A percentile compares a stretch with the other conserved stretches of the same genome.
Conservation (phyloP, 2,888 invertebrate species). For the Atethmia centrago region DNA sequence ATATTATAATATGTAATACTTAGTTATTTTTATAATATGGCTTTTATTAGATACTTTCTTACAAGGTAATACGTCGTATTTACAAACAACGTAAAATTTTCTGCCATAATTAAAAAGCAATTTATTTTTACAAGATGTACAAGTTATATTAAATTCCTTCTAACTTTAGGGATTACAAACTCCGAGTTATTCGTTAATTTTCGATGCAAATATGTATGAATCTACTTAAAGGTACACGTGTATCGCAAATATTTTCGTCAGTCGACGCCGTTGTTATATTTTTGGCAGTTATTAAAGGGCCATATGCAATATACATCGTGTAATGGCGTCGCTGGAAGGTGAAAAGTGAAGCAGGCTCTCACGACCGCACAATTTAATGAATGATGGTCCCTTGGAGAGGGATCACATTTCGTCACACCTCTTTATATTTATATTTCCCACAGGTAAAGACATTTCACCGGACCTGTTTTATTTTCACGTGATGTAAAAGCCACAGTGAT, state of each 20-base stretch:
- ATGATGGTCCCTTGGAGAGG: slow-evolving; percentile 69
- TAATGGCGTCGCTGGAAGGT: slow-evolving; percentile 65
- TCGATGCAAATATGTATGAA: slow-evolving; percentile 74
- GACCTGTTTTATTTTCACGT: slow-evolving; percentile 64
- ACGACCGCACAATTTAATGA: slow-evolving; percentile 69
- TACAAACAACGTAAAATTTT: slow-evolving; percentile 15
- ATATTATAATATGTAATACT: no score
- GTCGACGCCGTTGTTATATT: slow-evolving; percentile 61
- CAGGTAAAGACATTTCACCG: slow-evolving; percentile 68
- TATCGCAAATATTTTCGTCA: slow-evolving; percentile 75
- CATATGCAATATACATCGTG: slow-evolving; percentile 60
- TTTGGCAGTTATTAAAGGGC: slow-evolving; percentile 61
- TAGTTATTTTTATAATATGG: slow-evolving; percentile 2
- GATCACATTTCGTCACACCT: slow-evolving; percentile 73
- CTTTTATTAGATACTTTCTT: slow-evolving; percentile 18
- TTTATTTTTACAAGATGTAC: slow-evolving; percentile 63
- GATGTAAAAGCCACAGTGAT: slow-evolving; percentile 58
- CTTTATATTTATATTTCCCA: slow-evolving; percentile 67
- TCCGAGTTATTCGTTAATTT: slow-evolving; percentile 68
- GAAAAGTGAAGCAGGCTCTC: slow-evolving; percentile 61
- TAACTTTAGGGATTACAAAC: slow-evolving; percentile 67
- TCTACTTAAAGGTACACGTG: slow-evolving; percentile 65
- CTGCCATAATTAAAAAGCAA: slow-evolving; percentile 30
- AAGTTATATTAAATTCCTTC: slow-evolving; percentile 74
- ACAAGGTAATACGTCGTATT: background rate